Base-by-base conservation (phyloP, 2,113 vertebrate genomes). In the Trachemys scripta region DNA sequence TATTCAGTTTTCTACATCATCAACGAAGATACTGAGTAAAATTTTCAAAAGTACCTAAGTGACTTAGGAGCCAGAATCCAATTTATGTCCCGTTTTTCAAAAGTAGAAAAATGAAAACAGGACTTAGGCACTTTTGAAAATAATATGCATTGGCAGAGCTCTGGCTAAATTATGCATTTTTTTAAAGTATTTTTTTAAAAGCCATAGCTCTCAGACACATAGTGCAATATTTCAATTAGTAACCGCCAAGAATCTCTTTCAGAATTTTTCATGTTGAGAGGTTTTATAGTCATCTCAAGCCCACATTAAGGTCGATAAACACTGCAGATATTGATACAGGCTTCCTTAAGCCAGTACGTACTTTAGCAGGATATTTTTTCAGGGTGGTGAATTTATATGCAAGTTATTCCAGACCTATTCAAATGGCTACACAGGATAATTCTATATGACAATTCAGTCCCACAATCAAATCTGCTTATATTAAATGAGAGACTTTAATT, bases 401-500 rank as follows among this genome's bases (percentile, higher is more conserved):
- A 92, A 97, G 97, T 51, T 35, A 82, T 88, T 92, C 95, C 90
- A 89, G 96, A 91, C 79, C 89, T 84, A 78, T 88, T 91, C 57
- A 95, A 90, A 62, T 38, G 84, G 57, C 35, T 92, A 65, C 8
- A 88, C 19, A 90, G 87, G 96, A 69, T 92, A 98, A 97, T 95
- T 93, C 79, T 88, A 92, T 78, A 93, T 92, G 94, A 97, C 95
- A 96, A 94, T 90, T 94, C 93, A 89, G 87, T 94, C 95, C 93
- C 93, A 85, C 75, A 95, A 95, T 78, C 85, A 96, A 96, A 94
- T 88, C 81, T 93, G 81, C 8, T 96, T 96, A 95, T 5, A 96
- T 87, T 82, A 91, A 90, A 57, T 93, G 87, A 94, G 92, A 14
- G 1, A 29, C 85, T 80, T 69, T 88, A 35, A 76, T 90, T 96